A percentile compares a stretch with the other conserved stretches of the same genome.
Evolutionary conservation across 2,113 vertebrate species (phyloP).

Genomic region (Ceyx cyanopectus): DNA sequence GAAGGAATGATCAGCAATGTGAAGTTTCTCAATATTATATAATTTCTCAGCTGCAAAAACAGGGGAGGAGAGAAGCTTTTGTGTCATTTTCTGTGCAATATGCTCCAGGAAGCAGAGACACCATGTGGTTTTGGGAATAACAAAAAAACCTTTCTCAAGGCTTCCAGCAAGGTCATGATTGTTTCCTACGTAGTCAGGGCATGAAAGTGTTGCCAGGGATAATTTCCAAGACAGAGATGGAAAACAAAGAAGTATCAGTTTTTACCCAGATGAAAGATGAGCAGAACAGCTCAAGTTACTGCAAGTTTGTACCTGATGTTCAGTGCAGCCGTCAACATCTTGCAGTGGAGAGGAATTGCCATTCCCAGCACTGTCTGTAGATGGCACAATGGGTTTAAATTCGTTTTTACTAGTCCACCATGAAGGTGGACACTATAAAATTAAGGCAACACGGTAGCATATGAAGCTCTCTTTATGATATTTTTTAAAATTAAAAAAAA

Average conservation of each 20-base stretch:
- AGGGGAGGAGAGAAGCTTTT: background rate
- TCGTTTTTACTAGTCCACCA: background rate
- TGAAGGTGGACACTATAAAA: background rate
- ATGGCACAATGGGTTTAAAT: slow-evolving; percentile 11
- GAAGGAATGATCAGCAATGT: background rate
- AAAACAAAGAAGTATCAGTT: background rate
- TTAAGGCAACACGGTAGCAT: background rate
- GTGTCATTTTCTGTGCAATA: background rate
- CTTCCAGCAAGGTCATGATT: background rate
- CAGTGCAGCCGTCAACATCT: background rate
- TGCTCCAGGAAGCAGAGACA: background rate
- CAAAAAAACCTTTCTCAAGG: background rate
- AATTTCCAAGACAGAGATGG: background rate
- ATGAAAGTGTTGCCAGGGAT: background rate
- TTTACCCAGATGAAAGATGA: background rate
- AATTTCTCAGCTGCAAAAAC: background rate
- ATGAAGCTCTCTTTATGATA: background rate
- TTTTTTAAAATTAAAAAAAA: background rate
- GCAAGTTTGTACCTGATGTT: accelerated
- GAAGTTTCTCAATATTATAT: background rate
- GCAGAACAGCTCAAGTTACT: background rate
- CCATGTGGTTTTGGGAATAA: background rate
- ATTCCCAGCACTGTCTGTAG: slow-evolving; percentile 11
- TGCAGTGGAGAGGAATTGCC: background rate
- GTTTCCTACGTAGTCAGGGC: background rate